These are phyloP conservation scores for Toxostoma redivivum DNA, from an alignment of 2,113 vertebrate species.

Conservation along the genomic window DNA sequence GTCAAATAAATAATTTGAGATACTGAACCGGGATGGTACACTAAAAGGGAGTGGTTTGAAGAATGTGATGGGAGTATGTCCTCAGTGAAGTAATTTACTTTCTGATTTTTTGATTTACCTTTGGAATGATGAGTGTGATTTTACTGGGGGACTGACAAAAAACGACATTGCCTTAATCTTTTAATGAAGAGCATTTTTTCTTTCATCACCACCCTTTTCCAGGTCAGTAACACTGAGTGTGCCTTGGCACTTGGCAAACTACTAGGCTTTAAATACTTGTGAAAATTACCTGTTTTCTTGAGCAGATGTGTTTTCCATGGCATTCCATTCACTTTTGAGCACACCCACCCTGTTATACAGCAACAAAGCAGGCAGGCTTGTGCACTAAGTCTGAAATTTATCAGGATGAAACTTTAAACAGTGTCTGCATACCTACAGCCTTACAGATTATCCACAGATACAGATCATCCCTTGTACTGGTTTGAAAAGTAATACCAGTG, in stretches of 20 bases:
- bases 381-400: neutral
- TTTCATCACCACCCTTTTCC: neutral
- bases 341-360: neutral
- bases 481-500: no score
- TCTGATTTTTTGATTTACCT: neutral
- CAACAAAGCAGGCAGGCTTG: neutral
- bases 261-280: neutral
- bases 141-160: neutral
- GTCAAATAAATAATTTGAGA: neutral
- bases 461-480: neutral
- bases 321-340: neutral
- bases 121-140: neutral
- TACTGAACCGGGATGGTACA: neutral
- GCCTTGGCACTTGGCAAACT: neutral
- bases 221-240: neutral
- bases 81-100: neutral
- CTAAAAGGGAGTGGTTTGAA: neutral
- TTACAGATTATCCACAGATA: neutral
- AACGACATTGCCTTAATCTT: neutral
- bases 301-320: neutral
- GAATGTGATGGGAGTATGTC: neutral
- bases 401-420: neutral
- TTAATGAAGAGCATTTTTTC: neutral
- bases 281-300: neutral
- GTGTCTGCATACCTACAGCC: neutral